Conservation (phyloP, 2,888 invertebrate genomes). For the Nemotelus nigrinus region DNA sequence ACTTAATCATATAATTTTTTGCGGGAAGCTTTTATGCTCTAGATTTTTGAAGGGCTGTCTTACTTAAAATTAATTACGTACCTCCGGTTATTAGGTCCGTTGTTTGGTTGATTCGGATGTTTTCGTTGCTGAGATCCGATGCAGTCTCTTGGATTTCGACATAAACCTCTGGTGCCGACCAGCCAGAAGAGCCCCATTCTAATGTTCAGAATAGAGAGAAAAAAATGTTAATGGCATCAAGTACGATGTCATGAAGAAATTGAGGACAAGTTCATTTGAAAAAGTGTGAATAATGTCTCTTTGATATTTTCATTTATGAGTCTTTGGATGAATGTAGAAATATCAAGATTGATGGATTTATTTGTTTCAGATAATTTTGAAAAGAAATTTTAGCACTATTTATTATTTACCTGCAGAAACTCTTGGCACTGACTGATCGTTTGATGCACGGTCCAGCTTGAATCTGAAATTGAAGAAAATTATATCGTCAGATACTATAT, state of each 20-base stretch:
- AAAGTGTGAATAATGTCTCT: no score
- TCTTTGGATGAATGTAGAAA: background rate
- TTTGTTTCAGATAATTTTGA: conserved; percentile 6
- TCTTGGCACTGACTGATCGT: conserved; percentile 57
- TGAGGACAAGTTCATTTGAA: background rate
- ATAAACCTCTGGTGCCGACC: conserved; percentile 62
- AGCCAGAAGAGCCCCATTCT: conserved; percentile 65
- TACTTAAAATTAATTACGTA: conserved; percentile 35
- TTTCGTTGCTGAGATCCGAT: conserved; percentile 58
- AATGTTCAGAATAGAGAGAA: conserved; percentile 14
- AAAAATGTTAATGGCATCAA: background rate
- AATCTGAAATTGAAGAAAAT: conserved; percentile 43
- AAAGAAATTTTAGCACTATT: no score
- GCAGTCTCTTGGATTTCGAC: conserved; percentile 63
- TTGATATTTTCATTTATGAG: background rate
- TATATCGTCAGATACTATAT: no score
- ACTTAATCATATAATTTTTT: background rate
- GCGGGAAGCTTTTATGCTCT: background rate
- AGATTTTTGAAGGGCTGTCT: background rate
- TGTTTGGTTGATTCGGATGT: conserved; percentile 54
- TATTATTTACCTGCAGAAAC: conserved; percentile 60
- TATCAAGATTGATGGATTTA: conserved; percentile 2
- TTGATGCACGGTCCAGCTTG: conserved; percentile 60
- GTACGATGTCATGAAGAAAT: background rate
- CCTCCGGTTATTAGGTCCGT: conserved; percentile 52